Conservation (phyloP, 2,113 vertebrate species). For the Centropus unirufus region DNA sequence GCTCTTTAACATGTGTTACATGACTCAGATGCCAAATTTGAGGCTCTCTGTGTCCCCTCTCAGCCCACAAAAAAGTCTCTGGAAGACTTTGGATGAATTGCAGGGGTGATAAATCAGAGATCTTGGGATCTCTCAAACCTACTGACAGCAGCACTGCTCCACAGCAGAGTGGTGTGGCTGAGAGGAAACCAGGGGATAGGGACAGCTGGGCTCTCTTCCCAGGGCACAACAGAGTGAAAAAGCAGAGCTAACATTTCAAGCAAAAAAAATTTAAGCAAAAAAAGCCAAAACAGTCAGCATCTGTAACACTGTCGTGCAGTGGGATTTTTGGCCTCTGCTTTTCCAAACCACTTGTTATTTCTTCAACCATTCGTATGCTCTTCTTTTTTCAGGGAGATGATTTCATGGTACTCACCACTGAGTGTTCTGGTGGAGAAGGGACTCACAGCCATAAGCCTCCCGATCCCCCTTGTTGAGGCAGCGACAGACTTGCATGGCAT, state of each 20-base stretch:
- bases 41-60: neutral
- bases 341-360: constrained; percentile 24
- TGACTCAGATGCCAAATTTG: neutral
- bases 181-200: neutral
- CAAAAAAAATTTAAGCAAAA: constrained; percentile 1
- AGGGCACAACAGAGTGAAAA: neutral
- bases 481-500: neutral
- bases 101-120: neutral
- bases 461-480: rapidly evolving
- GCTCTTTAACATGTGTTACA: neutral
- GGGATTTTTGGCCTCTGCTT: constrained; percentile 5
- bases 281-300: constrained; percentile 21
- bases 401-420: neutral
- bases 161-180: rapidly evolving
- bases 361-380: constrained; percentile 21
- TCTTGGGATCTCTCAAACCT: neutral
- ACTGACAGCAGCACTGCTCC: neutral
- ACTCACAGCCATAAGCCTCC: neutral
- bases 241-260: constrained; percentile 35
- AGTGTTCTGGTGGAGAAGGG: neutral
- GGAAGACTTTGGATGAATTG: neutral
- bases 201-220: neutral
- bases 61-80: neutral
- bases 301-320: neutral
- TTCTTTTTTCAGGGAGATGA: neutral